Evolutionary conservation across 2,888 invertebrate genomes (phyloP).

Genomic region (Alcis repandata): DNA sequence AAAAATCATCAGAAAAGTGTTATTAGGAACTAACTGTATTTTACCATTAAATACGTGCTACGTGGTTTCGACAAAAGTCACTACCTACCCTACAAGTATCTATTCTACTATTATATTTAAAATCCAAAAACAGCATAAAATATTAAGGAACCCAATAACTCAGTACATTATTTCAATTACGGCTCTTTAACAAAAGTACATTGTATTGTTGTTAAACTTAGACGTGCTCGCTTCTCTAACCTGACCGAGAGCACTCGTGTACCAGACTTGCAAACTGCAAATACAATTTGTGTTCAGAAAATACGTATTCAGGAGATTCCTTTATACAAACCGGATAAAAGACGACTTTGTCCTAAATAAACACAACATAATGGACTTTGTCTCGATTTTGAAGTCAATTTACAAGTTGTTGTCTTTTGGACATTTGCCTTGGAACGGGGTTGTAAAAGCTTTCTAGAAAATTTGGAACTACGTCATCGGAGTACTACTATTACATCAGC

Average conservation of each 20-base stretch:
- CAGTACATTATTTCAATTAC: neutral
- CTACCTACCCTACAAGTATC: too few relatives aligned
- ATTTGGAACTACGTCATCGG: too few relatives aligned
- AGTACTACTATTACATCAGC: too few relatives aligned
- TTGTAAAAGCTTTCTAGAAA: constrained; percentile 28
- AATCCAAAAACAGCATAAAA: neutral
- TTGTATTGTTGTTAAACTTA: neutral
- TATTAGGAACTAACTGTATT: too few relatives aligned
- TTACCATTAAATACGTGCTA: too few relatives aligned
- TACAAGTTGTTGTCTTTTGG: constrained; percentile 36
- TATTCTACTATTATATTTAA: too few relatives aligned
- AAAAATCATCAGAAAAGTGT: too few relatives aligned
- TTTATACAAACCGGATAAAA: constrained; percentile 29
- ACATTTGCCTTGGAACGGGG: constrained; percentile 40
- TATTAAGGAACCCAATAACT: neutral
- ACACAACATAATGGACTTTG: constrained; percentile 45
- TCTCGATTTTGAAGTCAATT: constrained; percentile 33
- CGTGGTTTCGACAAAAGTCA: too few relatives aligned
- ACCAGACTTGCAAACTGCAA: constrained; percentile 20
- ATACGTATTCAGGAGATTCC: constrained; percentile 29
- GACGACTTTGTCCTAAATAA: constrained; percentile 43
- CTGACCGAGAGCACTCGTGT: constrained; percentile 1
- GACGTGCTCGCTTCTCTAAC: constrained; percentile 1
- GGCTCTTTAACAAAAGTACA: neutral
- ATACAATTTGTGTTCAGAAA: constrained; percentile 30